phyloP scores from a whole-genome alignment of 2,797 vertebrate genomes.

The Gadopsis marmoratus region DNA sequence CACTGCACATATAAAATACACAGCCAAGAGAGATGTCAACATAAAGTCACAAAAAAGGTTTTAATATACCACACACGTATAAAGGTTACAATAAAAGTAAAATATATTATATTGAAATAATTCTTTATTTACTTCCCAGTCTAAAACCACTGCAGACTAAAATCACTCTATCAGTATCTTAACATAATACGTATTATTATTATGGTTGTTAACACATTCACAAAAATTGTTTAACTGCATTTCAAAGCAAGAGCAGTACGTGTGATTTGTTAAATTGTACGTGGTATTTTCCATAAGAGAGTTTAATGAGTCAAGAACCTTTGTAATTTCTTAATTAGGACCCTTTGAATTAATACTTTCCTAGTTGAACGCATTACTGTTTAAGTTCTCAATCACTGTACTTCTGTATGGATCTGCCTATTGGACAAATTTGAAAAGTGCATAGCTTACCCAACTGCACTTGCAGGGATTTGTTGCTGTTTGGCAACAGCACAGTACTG shows the following conservation, averaged over 20 bases:
- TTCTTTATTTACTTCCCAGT: neutral
- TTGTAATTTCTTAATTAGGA: conserved; percentile 8
- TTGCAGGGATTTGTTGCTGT: conserved; percentile 73
- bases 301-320: neutral
- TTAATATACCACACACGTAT: neutral
- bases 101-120: neutral
- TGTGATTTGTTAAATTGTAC: neutral
- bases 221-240: neutral
- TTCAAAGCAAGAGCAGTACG: neutral
- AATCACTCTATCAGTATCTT: neutral
- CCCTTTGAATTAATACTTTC: neutral
- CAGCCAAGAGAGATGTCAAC: neutral
- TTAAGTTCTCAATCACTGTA: conserved; percentile 42
- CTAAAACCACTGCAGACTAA: neutral
- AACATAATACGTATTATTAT: neutral
- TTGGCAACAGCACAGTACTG: conserved; percentile 64
- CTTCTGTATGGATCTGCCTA: conserved; percentile 42
- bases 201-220: neutral
- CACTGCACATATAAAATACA: neutral
- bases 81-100: neutral
- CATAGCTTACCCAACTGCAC: conserved; percentile 67
- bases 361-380: conserved; percentile 3
- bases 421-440: conserved; percentile 67
- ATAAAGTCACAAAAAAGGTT: neutral
- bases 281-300: neutral